These are phyloP conservation scores for Oscheius onirici DNA, from an alignment of 2,888 invertebrate species.

Conservation along the genomic window DNA sequence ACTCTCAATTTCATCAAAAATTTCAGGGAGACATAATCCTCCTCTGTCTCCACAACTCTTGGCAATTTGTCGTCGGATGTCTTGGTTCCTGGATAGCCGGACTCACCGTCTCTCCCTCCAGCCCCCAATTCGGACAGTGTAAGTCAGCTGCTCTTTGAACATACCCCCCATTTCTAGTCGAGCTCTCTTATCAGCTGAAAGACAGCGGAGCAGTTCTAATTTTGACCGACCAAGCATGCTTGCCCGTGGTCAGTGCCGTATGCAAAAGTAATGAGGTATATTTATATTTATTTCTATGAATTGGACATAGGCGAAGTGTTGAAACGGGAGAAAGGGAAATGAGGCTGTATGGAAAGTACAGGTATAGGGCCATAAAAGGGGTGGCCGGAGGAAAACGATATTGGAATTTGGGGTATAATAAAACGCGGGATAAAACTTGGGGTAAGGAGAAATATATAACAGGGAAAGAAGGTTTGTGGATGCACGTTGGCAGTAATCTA, in stretches of 20 bases:
- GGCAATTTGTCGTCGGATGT: conserved; percentile 34
- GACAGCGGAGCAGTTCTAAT: conserved; percentile 15
- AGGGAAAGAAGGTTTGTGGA: no score
- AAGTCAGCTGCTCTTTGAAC: background rate
- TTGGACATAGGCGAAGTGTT: background rate
- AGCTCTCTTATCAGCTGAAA: conserved; percentile 23
- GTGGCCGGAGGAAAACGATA: no score
- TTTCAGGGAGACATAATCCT: conserved; percentile 50
- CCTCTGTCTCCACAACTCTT: conserved; percentile 39
- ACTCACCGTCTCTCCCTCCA: conserved; percentile 41
- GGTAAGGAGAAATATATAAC: no score
- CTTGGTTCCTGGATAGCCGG: conserved; percentile 50
- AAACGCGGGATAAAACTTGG: no score
- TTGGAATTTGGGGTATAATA: no score
- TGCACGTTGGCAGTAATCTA: no score
- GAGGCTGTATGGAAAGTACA: no score
- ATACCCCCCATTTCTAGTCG: conserved; percentile 8
- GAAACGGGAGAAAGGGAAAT: no score
- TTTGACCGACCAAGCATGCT: conserved; percentile 18
- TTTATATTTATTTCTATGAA: no score
- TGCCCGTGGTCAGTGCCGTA: conserved; percentile 24
- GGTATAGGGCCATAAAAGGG: no score
- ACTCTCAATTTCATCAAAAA: no score
- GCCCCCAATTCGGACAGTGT: conserved; percentile 41
- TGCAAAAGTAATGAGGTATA: conserved; percentile 9